Conservation (phyloP, 2,888 invertebrate genomes). For the Glaucopsyche alexis region DNA sequence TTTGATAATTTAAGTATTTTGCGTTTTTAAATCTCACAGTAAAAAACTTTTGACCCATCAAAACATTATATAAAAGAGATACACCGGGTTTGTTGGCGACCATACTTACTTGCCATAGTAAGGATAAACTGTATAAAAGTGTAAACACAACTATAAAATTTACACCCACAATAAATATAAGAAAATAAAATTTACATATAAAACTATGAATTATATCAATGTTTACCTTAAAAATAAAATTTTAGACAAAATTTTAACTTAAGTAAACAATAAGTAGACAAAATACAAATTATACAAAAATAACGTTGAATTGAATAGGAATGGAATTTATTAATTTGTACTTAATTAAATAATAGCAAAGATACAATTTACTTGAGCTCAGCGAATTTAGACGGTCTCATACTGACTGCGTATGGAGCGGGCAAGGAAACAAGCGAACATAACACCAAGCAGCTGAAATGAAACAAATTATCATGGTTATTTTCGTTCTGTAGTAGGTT, state of each 20-base stretch:
- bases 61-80: too few species aligned
- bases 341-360: constrained; percentile 34
- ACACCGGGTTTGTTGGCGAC: too few species aligned
- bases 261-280: constrained; percentile 47
- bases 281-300: background rate
- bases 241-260: constrained; percentile 28
- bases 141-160: background rate
- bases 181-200: background rate
- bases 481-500: background rate
- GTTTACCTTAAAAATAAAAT: constrained; percentile 28
- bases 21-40: background rate
- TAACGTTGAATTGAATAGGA: constrained; percentile 28
- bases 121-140: too few species aligned
- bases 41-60: background rate
- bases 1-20: constrained; percentile 4
- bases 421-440: constrained; percentile 96
- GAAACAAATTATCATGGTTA: constrained; percentile 28
- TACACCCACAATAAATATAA: constrained; percentile 1
- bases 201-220: background rate
- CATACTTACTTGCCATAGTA: background rate
- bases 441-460: constrained; percentile 90
- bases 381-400: constrained; percentile 85
- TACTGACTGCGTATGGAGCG: constrained; percentile 95
- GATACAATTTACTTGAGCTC: constrained; percentile 29
- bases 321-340: constrained; percentile 32